Evolutionary conservation across 2,888 invertebrate genomes (phyloP).

Genomic region (Catocala fraxini): DNA sequence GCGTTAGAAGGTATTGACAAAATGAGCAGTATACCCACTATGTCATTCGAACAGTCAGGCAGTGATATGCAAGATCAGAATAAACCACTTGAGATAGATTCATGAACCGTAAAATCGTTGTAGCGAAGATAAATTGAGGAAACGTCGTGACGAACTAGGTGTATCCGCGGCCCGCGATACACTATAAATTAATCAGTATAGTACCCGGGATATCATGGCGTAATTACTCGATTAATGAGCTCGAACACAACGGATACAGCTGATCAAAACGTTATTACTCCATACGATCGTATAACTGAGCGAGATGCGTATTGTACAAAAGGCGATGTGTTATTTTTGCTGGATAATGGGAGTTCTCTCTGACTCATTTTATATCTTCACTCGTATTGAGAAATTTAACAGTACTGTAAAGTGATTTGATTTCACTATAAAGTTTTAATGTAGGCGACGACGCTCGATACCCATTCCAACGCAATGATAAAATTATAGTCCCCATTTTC

Average conservation of each 20-base stretch:
- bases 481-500: too few species aligned
- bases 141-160: constrained; percentile 7
- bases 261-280: constrained; percentile 41
- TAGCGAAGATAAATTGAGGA: constrained; percentile 14
- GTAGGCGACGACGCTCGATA: constrained; percentile 6
- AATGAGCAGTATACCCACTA: too few species aligned
- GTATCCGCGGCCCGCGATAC: constrained; percentile 9
- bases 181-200: constrained; percentile 34
- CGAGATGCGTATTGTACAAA: constrained; percentile 26
- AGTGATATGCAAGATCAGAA: constrained; percentile 33
- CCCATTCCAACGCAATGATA: neutral
- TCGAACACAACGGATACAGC: constrained; percentile 29
- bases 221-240: constrained; percentile 42
- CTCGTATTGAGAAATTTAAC: constrained; percentile 32
- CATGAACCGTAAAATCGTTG: constrained; percentile 2
- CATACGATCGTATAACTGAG: constrained; percentile 30
- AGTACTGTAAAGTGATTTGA: constrained; percentile 36
- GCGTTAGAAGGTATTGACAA: too few species aligned
- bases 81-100: constrained; percentile 13
- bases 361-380: constrained; percentile 31
- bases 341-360: constrained; percentile 24
- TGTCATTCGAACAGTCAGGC: too few species aligned
- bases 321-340: constrained; percentile 23
- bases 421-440: constrained; percentile 35
- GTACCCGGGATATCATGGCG: constrained; percentile 33